phyloP scores from a whole-genome alignment of 1,140 invertebrate genomes.

The Acromyrmex charruanus region DNA sequence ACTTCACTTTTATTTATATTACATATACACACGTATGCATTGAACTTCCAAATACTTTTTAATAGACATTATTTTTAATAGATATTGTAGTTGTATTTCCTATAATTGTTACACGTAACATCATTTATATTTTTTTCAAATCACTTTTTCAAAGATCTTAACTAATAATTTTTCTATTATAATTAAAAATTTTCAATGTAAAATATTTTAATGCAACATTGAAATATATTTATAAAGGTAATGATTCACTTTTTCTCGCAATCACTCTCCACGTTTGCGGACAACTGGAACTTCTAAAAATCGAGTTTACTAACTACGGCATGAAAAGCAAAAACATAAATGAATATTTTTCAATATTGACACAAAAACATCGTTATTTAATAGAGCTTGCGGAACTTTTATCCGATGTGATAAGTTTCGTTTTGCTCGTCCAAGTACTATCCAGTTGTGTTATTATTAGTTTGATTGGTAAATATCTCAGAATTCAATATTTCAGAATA shows the following conservation, averaged over 20 bases:
- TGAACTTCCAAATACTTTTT: too few relatives aligned
- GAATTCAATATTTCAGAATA: too few relatives aligned
- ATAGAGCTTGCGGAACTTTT: not conserved
- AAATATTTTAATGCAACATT: not conserved
- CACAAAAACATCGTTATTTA: constrained; percentile 41
- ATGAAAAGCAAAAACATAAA: not conserved
- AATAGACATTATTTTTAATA: too few relatives aligned
- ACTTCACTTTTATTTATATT: too few relatives aligned
- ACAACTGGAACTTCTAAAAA: constrained; percentile 57
- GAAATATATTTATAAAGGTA: constrained; percentile 38
- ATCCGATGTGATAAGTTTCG: constrained; percentile 11
- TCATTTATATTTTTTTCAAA: too few relatives aligned
- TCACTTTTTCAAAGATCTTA: too few relatives aligned
- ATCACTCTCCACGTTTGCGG: constrained; percentile 57
- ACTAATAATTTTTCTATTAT: too few relatives aligned
- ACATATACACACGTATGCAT: too few relatives aligned
- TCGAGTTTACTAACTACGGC: constrained; percentile 6
- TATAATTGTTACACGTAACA: too few relatives aligned
- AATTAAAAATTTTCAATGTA: too few relatives aligned
- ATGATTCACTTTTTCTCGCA: constrained; percentile 47
- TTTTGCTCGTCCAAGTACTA: constrained; percentile 48
- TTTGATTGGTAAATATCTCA: constrained; percentile 19
- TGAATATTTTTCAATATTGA: not conserved
- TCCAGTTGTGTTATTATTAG: constrained; percentile 50
- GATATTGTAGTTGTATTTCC: too few relatives aligned